Base-by-base conservation (phyloP, 2,797 vertebrate genomes). In the Garrulus glandarius region DNA sequence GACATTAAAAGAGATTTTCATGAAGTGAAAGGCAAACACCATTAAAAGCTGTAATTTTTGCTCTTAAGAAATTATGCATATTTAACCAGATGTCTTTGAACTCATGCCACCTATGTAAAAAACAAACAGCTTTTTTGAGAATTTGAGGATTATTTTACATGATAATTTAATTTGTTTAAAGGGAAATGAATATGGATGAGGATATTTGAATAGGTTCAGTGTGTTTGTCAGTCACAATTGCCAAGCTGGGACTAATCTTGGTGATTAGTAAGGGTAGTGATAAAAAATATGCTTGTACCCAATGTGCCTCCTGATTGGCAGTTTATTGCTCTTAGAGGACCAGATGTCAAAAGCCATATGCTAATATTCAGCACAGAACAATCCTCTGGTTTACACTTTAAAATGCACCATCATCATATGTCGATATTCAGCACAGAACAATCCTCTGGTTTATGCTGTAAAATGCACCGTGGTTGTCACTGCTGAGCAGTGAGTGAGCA, bases 181-280 rank as follows among this genome's bases (percentile, higher is more conserved):
- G 81, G 52, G 68, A 91, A 87, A 96, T 97, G 88, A 97, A 96
- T 97, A 97, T 97, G 96, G 70, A 97, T 97, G 94, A 96, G 90
- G 61, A 80, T 84, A 87, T 95, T 85, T 96, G 93, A 95, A 92
- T 85, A 91, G 86, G 52, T 95, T 95, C 92, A 26, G 64, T 68
- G 84, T 96, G 93, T 96, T 95, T 52, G 43, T 95, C 89, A 92
- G 92, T 81, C 88, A 91, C 93, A 94, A 96, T 94, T 96, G 94
- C 89, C 94, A 96, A 97, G 83, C 89, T 13, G 83, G 82, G 95
- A 96, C 89, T 96, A 96, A 97, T 96, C 95, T 96, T 78, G 60
- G 91, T 95, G 95, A 97, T 97, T 96, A 96, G 91, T 91, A 93
- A 84, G 71, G 63, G 43, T 87, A 87, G 89, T 92, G 91, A 94